phyloP scores from a whole-genome alignment of 2,888 invertebrate species.

The Troides aeacus region DNA sequence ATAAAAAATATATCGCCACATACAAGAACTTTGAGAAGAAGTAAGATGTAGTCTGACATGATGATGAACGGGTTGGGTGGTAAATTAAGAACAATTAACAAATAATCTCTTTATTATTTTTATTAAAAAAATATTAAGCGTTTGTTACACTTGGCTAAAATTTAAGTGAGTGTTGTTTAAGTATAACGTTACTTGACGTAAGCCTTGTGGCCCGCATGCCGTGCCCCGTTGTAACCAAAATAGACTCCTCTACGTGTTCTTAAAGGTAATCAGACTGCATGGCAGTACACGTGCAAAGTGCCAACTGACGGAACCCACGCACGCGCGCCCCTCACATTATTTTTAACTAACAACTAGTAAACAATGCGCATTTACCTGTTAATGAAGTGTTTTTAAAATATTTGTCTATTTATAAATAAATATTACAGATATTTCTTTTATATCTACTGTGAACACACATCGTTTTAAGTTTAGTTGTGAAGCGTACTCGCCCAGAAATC shows the following conservation, averaged over 20 bases:
- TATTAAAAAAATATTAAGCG: background rate
- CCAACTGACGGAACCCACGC: conserved; percentile 64
- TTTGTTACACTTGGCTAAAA: background rate
- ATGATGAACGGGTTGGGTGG: too few species aligned
- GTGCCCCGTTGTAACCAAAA: conserved; percentile 53
- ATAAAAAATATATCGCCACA: too few species aligned
- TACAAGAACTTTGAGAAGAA: too few species aligned
- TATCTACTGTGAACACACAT: conserved; percentile 9
- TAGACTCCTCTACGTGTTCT: conserved; percentile 50
- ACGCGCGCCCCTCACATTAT: conserved; percentile 64
- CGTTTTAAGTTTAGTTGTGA: too few species aligned
- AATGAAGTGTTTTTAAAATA: conserved; percentile 40
- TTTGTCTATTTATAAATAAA: too few species aligned
- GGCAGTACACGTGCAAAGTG: conserved; percentile 74
- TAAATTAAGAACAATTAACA: too few species aligned
- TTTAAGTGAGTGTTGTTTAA: conserved; percentile 2
- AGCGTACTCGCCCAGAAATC: too few species aligned
- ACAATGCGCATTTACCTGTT: conserved; percentile 55
- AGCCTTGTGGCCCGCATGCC: conserved; percentile 26
- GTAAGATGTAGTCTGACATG: too few species aligned
- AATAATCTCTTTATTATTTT: too few species aligned
- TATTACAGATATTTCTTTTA: too few species aligned
- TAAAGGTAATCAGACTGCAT: conserved; percentile 65
- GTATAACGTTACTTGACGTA: conserved; percentile 7
- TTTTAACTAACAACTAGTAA: conserved; percentile 59